Evolutionary conservation across 2,113 vertebrate species (phyloP), one percentile per base, ranked within the genome.

Genomic region (Nicator chloris): DNA sequence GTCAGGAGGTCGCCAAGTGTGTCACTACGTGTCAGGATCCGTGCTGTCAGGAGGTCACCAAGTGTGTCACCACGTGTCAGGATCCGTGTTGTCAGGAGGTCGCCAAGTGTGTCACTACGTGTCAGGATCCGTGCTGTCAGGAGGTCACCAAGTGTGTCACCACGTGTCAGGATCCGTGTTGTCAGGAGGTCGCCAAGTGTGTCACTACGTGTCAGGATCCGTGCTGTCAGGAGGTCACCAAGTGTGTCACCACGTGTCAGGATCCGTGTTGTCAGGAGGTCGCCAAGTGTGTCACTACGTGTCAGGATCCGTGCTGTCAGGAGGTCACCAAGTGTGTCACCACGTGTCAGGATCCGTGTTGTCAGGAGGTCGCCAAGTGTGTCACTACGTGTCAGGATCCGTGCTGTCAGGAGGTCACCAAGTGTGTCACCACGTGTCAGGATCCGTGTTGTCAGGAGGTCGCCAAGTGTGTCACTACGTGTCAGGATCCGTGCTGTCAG

Each of bases 91-190:
- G 12, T 0, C 0, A 56, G 2, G 40, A 66, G 0, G 77, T 80
- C 2, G 15, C 40, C 68, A 50, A 8, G 3, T 73, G 68, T 2
- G 3, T 4, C 17, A 81, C 44, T 4, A n/a, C 15, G 0, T 80
- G 59, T 0, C 3, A 15, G 0, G 90, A 82, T 1, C 76, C 81
- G 0, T 86, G 90, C 1, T 65, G 33, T 0, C 0, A 24, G 0
- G 24, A 24, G 0, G 64, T 31, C 0, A 51, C 37, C 64, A 66
- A 10, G 0, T 66, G 64, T 6, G 4, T 3, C 20, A 69, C 82
- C 4, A 53, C 3, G 0, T 86, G 78, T 0, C 11, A 18, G 0
- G 78, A 94, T 4, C 77, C 77, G 0, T 93, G 92, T 1, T 75
- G 56, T 0, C 0, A 12, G 2, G 3, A 28, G 1, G 28, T 45